A percentile compares a stretch with the other conserved stretches of the same genome.
Evolutionary conservation across 1,140 invertebrate species (phyloP).

Genomic region (Drosophila pandora): DNA sequence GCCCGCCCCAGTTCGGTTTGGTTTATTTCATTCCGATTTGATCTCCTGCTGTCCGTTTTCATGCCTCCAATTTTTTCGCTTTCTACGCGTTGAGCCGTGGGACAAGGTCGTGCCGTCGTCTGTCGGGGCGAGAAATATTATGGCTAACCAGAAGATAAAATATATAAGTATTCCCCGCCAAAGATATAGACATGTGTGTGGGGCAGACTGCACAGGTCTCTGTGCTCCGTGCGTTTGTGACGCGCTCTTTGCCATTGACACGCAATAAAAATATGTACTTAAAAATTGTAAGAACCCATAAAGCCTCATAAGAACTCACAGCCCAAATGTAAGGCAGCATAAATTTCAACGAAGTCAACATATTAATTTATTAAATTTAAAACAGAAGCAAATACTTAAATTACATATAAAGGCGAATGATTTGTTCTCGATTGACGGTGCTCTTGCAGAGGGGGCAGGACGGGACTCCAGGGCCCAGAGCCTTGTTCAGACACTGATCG

Average conservation of each 20-base stretch:
- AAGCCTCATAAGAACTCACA: conserved; percentile 4
- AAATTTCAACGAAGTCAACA: too few species aligned
- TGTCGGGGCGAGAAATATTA: conserved; percentile 73
- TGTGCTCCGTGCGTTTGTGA: conserved; percentile 60
- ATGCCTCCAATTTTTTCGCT: conserved; percentile 51
- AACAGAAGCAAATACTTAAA: neutral
- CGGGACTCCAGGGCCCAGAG: neutral
- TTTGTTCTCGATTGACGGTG: neutral
- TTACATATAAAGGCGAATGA: neutral
- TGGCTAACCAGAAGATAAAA: conserved; percentile 73
- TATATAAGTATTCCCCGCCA: conserved; percentile 42
- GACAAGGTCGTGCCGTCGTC: conserved; percentile 74
- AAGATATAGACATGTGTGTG: conserved; percentile 16
- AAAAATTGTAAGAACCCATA: conserved; percentile 57
- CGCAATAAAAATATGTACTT: conserved; percentile 77
- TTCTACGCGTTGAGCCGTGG: conserved; percentile 69
- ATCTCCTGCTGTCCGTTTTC: conserved; percentile 23
- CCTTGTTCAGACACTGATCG: neutral
- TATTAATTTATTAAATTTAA: neutral
- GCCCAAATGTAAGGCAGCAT: too few species aligned
- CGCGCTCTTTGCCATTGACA: conserved; percentile 78
- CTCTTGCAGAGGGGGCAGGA: neutral
- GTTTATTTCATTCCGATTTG: conserved; percentile 44
- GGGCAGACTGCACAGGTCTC: conserved; percentile 36
- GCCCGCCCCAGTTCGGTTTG: conserved; percentile 4